Conservation (phyloP, 2,113 vertebrate genomes). For the Gadus macrocephalus region DNA sequence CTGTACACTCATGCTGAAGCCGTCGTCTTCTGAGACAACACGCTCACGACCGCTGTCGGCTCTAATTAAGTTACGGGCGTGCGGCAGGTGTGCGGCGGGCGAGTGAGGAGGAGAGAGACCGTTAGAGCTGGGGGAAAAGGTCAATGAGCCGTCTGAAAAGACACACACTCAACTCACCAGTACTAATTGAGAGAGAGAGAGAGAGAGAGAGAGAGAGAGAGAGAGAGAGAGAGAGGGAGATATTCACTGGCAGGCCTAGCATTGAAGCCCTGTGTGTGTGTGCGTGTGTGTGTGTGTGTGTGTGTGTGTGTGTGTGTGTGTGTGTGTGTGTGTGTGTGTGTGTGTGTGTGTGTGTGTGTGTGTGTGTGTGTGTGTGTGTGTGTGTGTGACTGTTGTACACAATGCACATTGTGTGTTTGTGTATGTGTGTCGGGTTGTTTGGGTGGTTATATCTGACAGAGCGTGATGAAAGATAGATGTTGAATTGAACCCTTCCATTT, state of each 20-base stretch:
- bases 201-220: too few relatives aligned
- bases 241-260: conserved; percentile 12
- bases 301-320: too few relatives aligned
- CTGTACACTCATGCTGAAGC: background rate
- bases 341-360: too few relatives aligned
- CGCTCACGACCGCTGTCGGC: conserved; percentile 8
- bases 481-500: background rate
- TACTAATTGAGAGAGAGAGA: conserved; percentile 30
- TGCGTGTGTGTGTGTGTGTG: too few relatives aligned
- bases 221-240: conserved; percentile 22
- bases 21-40: background rate
- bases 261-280: background rate
- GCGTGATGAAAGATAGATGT: background rate
- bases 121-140: conserved; percentile 35
- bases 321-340: too few relatives aligned
- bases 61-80: conserved; percentile 35
- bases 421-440: background rate
- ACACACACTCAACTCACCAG: conserved; percentile 40
- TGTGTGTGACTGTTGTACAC: background rate
- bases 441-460: background rate
- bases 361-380: too few relatives aligned
- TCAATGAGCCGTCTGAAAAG: conserved; percentile 40
- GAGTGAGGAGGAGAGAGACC: conserved; percentile 6
- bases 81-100: conserved; percentile 6
- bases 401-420: conserved; percentile 9